These are phyloP conservation scores for Meteorus sp. DNA, from an alignment of 1,140 invertebrate genomes.

Conservation along the genomic window DNA sequence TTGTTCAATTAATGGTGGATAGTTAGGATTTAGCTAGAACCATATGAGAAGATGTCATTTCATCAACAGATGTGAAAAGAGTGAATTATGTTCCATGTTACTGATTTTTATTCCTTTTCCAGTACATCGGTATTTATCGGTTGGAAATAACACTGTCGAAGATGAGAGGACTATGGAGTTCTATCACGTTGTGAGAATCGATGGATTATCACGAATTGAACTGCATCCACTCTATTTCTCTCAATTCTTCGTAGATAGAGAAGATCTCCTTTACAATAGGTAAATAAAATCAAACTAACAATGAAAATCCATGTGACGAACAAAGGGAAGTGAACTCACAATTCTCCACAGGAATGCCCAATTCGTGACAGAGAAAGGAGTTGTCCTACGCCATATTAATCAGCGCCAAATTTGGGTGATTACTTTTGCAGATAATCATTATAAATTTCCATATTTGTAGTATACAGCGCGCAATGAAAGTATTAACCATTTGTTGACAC, in stretches of 20 bases:
- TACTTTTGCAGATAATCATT: conserved; percentile 8
- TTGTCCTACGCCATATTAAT: conserved; percentile 24
- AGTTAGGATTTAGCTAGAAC: no score
- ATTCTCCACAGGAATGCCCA: conserved; percentile 30
- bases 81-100: no score
- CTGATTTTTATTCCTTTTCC: no score
- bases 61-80: conserved; percentile 3
- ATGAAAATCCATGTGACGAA: conserved; percentile 16
- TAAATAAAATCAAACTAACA: conserved; percentile 29
- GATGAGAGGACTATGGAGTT: conserved; percentile 69
- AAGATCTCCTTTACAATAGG: conserved; percentile 65
- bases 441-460: background rate
- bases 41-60: conserved; percentile 1
- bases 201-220: conserved; percentile 67
- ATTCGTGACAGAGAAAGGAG: background rate
- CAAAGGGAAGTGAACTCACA: conserved; percentile 27
- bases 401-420: conserved; percentile 35
- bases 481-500: conserved; percentile 1
- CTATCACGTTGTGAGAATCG: conserved; percentile 67
- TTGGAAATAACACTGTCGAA: conserved; percentile 58
- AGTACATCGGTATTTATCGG: conserved; percentile 67
- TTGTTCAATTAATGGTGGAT: no score
- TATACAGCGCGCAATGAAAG: background rate
- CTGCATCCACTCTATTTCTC: conserved; percentile 64
- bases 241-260: conserved; percentile 67